A percentile compares a stretch with the other conserved stretches of the same genome.
phyloP scores from a whole-genome alignment of 2,888 invertebrate genomes.

The Drosophila flavopinicola region DNA sequence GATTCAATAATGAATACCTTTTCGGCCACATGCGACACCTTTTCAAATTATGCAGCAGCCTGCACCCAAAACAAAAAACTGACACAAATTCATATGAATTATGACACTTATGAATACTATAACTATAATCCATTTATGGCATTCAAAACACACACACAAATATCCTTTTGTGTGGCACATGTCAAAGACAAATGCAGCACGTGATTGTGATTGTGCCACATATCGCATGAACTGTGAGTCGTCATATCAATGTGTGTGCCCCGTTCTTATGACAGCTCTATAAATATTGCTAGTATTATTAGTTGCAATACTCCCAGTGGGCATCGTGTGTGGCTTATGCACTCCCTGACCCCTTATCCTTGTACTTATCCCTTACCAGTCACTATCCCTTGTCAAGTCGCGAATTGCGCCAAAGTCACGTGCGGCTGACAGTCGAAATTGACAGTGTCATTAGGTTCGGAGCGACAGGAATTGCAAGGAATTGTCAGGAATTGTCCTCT shows the following conservation, averaged over 20 bases:
- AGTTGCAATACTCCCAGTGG: conserved; percentile 7
- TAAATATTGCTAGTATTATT: conserved; percentile 50
- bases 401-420: conserved; percentile 66
- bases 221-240: conserved; percentile 16
- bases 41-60: conserved; percentile 21
- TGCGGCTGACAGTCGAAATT: conserved; percentile 70
- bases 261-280: conserved; percentile 56
- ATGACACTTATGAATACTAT: conserved; percentile 64
- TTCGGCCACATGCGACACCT: conserved; percentile 42
- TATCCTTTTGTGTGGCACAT: conserved; percentile 48
- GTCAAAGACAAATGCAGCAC: conserved; percentile 66
- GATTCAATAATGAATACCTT: conserved; percentile 32
- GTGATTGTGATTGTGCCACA: conserved; percentile 64
- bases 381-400: conserved; percentile 8
- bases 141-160: conserved; percentile 46
- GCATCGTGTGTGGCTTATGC: conserved; percentile 40
- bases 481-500: conserved; percentile 38
- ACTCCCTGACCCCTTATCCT: not conserved
- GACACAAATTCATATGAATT: conserved; percentile 70
- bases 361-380: not conserved
- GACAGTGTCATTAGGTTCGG: conserved; percentile 63
- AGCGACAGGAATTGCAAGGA: not conserved
- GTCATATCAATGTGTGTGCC: conserved; percentile 28
- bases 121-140: conserved; percentile 53
- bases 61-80: conserved; percentile 21